Evolutionary conservation across 2,797 vertebrate genomes (phyloP).

Genomic region (Nasua narica): DNA sequence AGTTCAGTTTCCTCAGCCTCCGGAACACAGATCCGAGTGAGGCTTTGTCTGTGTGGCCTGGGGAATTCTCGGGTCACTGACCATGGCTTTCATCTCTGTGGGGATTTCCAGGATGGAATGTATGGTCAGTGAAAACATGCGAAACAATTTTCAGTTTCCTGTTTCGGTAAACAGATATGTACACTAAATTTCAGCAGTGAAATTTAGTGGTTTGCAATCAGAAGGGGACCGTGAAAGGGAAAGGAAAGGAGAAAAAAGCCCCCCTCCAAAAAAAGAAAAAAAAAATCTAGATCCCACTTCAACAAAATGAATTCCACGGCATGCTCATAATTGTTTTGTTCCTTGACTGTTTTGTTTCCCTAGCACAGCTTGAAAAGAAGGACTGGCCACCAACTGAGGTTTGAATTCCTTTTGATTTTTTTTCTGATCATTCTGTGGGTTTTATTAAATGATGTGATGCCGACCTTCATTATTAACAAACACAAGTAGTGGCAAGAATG

Average conservation of each 20-base stretch:
- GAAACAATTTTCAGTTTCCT: background rate
- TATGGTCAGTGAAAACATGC: background rate
- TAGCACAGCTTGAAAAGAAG: background rate
- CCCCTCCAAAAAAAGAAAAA: background rate
- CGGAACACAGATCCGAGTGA: background rate
- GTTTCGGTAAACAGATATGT: background rate
- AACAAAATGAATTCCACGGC: background rate
- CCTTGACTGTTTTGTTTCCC: background rate
- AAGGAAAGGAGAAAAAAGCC: background rate
- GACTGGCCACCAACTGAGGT: too few relatives aligned
- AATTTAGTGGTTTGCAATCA: background rate
- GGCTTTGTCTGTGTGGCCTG: background rate
- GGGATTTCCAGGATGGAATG: constrained; percentile 37
- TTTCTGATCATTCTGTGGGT: background rate
- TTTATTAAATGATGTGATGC: background rate
- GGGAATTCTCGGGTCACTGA: background rate
- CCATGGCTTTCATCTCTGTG: background rate
- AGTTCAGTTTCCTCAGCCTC: background rate
- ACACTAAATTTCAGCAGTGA: background rate
- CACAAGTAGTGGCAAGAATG: background rate
- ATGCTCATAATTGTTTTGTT: background rate
- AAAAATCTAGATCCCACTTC: background rate
- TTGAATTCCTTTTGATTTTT: background rate
- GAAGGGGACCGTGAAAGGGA: background rate
- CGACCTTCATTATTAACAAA: background rate